Evolutionary conservation across 2,113 vertebrate genomes (phyloP).

Genomic region (Sebastes fasciatus): DNA sequence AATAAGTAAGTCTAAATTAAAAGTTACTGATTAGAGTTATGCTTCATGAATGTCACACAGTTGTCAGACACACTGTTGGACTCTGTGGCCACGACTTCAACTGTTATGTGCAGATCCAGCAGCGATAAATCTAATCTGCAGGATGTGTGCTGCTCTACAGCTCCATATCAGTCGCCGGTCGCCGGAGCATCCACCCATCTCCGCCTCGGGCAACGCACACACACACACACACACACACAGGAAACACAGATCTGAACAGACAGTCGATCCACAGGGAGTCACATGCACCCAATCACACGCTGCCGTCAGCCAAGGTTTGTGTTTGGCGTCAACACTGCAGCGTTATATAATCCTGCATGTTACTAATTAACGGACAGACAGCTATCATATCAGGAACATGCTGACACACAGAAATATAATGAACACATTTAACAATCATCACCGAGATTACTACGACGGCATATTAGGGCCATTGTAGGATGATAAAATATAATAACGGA

Average conservation of each 20-base stretch:
- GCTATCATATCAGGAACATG: background rate
- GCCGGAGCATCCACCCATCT: slow-evolving; percentile 35
- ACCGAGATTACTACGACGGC: no score
- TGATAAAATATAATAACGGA: no score
- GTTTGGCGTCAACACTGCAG: slow-evolving; percentile 12
- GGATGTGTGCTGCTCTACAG: background rate
- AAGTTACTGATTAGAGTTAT: no score
- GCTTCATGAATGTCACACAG: no score
- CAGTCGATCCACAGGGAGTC: slow-evolving; percentile 53
- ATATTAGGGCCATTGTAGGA: no score
- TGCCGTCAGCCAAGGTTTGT: background rate
- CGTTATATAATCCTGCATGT: slow-evolving; percentile 39
- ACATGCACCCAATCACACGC: slow-evolving; percentile 21
- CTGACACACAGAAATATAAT: background rate
- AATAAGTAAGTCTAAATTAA: no score
- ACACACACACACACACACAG: background rate
- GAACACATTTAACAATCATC: background rate
- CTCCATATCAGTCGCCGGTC: background rate
- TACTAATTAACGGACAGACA: slow-evolving; percentile 33
- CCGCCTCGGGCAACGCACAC: slow-evolving; percentile 6
- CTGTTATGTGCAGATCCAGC: slow-evolving; percentile 24
- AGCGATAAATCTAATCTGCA: slow-evolving; percentile 52
- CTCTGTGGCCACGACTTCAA: background rate
- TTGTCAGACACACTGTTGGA: background rate
- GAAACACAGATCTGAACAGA: slow-evolving; percentile 43